Evolutionary conservation across 2,113 vertebrate species (phyloP), one percentile per base, ranked within the genome.

Genomic region (Campylomormyrus tamandua): DNA sequence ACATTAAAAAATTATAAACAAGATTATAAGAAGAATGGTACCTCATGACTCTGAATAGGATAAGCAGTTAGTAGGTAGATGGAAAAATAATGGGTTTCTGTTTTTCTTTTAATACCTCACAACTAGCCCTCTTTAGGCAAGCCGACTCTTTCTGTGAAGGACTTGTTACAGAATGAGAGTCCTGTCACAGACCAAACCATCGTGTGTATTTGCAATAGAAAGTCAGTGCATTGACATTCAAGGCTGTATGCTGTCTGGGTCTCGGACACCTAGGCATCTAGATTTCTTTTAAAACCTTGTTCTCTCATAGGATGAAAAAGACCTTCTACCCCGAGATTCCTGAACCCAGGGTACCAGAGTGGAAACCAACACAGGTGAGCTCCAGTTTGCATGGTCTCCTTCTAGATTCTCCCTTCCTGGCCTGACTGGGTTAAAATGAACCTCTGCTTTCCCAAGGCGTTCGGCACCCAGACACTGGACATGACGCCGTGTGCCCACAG

Each of bases 401-500:
- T 45, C 74, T 5, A 24, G 35, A 90, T 91, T 27, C 90, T 53
- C n/a, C 39, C 35, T 21, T 48, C 83, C 3, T n/a, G 15, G 17
- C 5, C 13, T 24, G 53, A n/a, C 31, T 15, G 66, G 58, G 3
- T 35, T 89, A 42, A 45, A 5, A 17, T 46, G 21, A 45, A 24
- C 49, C 77, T 46, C 11, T 85, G 52, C 39, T 89, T 2, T 85
- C 42, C 39, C 13, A 42, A 89, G 89, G 80, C 21, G 13, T 46
- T 89, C 15, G 74, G 74, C 17, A 15, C 84, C 92, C 96, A 95
- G 94, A 92, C 58, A 93, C 80, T 96, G 94, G 93, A 95, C n/a
- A 91, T 99, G 96, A 98, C 97, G 91, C 97, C 97, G 0, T 97
- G 97, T 42, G 96, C 97, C 1, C 97, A 97, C 48, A 98, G 97